These are phyloP conservation scores for Eledona agricola DNA, from an alignment of 2,888 invertebrate species.

Conservation along the genomic window DNA sequence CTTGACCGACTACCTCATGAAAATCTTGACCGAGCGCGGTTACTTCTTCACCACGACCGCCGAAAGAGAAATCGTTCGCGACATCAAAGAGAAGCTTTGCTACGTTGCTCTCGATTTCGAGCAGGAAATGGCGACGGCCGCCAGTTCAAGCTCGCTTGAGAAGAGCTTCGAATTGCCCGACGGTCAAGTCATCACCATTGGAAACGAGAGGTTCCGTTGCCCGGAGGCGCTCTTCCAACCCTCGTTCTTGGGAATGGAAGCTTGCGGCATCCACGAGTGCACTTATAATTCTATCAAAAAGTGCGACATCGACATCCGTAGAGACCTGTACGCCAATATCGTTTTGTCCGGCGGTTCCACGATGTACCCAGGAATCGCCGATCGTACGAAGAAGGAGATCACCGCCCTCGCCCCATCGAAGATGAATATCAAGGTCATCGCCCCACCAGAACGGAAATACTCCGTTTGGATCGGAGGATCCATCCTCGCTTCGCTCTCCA, in stretches of 20 bases:
- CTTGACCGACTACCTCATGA: constrained; percentile 93
- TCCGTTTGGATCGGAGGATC: constrained; percentile 96
- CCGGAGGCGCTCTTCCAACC: constrained; percentile 96
- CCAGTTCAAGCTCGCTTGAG: constrained; percentile 89
- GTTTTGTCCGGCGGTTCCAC: constrained; percentile 94
- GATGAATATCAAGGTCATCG: constrained; percentile 94
- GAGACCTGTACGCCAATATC: constrained; percentile 95
- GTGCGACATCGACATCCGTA: constrained; percentile 96
- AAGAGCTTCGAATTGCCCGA: constrained; percentile 95
- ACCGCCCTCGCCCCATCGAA: constrained; percentile 89
- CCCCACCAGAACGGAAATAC: constrained; percentile 93
- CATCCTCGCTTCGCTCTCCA: constrained; percentile 88
- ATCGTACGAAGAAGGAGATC: constrained; percentile 85
- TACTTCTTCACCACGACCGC: constrained; percentile 93
- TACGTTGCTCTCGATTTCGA: constrained; percentile 92
- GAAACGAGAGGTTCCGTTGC: constrained; percentile 93
- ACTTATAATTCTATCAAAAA: constrained; percentile 98
- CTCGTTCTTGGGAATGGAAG: constrained; percentile 89
- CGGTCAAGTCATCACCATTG: constrained; percentile 91
- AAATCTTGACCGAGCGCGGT: constrained; percentile 90
- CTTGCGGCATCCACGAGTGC: constrained; percentile 88
- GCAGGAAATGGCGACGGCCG: constrained; percentile 94
- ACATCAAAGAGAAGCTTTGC: constrained; percentile 94
- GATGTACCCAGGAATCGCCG: constrained; percentile 95
- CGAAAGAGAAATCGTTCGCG: constrained; percentile 92